phyloP scores from a whole-genome alignment of 2,113 vertebrate genomes.

The Gadus macrocephalus region DNA sequence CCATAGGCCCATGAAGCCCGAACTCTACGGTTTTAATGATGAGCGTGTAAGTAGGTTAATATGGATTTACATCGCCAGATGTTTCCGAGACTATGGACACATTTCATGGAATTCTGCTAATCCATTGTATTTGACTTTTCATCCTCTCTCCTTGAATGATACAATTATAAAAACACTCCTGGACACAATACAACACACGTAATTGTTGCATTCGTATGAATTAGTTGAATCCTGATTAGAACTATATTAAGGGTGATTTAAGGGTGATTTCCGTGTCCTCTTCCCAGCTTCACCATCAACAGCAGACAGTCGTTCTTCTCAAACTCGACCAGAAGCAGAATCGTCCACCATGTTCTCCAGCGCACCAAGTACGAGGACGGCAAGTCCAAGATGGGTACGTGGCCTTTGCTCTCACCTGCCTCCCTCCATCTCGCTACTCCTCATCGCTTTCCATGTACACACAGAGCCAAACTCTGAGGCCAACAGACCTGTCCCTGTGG shows the following conservation, averaged over 20 bases:
- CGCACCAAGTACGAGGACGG: slow-evolving; percentile 97
- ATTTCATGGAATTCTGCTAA: background rate
- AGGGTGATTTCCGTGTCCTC: slow-evolving; percentile 15
- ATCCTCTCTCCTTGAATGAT: background rate
- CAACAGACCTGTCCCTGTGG: too few relatives aligned
- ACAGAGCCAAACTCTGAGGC: too few relatives aligned
- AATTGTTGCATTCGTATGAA: slow-evolving; percentile 21
- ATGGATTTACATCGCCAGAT: too few relatives aligned
- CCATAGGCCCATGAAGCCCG: background rate
- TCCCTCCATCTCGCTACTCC: too few relatives aligned
- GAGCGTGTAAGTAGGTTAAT: too few relatives aligned
- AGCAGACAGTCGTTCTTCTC: slow-evolving; percentile 97
- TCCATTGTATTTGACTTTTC: background rate
- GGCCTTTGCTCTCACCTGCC: background rate
- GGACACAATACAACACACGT: background rate
- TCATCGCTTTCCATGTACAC: too few relatives aligned
- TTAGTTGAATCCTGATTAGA: background rate
- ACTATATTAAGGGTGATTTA: background rate
- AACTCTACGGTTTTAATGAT: too few relatives aligned
- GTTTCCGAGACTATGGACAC: background rate
- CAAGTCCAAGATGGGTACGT: slow-evolving; percentile 95
- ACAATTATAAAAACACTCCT: background rate
- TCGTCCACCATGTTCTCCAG: slow-evolving; percentile 95
- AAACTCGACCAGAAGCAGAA: slow-evolving; percentile 94
- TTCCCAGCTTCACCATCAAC: slow-evolving; percentile 90